These are phyloP conservation scores for Steinernema scapterisci DNA, from an alignment of 2,888 invertebrate genomes.

Conservation along the genomic window DNA sequence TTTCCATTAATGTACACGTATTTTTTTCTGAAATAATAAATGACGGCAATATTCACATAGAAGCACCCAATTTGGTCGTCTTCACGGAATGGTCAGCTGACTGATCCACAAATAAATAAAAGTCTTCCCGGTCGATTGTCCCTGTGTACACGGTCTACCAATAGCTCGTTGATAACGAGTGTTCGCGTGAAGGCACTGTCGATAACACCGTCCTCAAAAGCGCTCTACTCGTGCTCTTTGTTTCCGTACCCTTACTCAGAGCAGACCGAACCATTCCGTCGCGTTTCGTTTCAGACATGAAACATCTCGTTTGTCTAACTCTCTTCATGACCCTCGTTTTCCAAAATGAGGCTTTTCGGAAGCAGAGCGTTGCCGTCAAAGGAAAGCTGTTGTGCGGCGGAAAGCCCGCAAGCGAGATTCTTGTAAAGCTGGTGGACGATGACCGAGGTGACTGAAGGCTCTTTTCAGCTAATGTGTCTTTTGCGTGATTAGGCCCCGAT, in stretches of 20 bases:
- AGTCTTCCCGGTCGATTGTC: too few relatives aligned
- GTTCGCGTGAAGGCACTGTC: neutral
- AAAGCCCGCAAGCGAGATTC: constrained; percentile 50
- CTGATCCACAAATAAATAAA: constrained; percentile 3
- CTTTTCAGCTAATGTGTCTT: neutral
- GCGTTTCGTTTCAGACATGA: neutral
- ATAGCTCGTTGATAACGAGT: constrained; percentile 7
- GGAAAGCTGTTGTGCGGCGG: constrained; percentile 54
- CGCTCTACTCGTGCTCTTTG: constrained; percentile 9
- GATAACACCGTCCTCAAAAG: constrained; percentile 11
- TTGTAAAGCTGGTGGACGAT: constrained; percentile 55
- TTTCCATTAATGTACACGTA: constrained; percentile 39
- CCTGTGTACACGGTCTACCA: constrained; percentile 19
- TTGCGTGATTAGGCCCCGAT: constrained; percentile 42
- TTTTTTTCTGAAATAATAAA: too few relatives aligned
- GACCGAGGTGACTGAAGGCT: constrained; percentile 51
- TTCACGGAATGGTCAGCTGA: constrained; percentile 16
- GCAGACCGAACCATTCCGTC: neutral
- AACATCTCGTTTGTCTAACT: neutral
- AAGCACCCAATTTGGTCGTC: too few relatives aligned
- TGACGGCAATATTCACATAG: too few relatives aligned
- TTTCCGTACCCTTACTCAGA: constrained; percentile 4
- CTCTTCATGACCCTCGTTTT: neutral
- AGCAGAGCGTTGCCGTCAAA: constrained; percentile 34
- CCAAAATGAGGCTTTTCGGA: neutral